Evolutionary conservation across 2,888 invertebrate species (phyloP), one percentile per base, ranked within the genome.

Genomic region (Meiosimyza decipiens): DNA sequence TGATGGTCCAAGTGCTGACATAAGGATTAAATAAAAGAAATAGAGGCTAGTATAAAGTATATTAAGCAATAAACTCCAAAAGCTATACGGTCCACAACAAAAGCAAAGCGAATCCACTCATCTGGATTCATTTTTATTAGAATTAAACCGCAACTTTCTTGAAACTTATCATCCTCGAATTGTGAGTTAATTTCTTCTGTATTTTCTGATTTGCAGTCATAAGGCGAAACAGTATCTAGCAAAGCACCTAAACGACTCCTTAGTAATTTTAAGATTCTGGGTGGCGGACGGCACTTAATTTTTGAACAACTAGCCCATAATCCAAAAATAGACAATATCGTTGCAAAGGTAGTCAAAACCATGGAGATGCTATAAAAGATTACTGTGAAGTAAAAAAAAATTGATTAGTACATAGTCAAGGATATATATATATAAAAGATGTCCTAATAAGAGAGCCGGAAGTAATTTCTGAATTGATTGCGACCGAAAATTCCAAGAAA

Each of bases 331-430:
- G 90, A 88, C 52, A 89, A 80, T 15, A 89, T 79, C 72, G 89
- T 82, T 1, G 89, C 88, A 18, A 89, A 77, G 16, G 81, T 88
- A n/a, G 89, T 87, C 81, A 90, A 82, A 73, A 89, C 86, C 62
- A 90, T 83, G 71, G 88, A 88, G 74, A 86, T 86, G 51, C 88
- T 88, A 82, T 89, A 90, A 79, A 90, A 89, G 70, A 88, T 82
- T 18, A 90, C 91, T 90, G 84, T 7, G 40, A 40, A 40, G 9
- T 40, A 40, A 9, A 40, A 40, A 40, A 9, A 40, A 40, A 9
- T 6, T 1, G 9, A 40, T 40, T 40, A 40, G 9, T 9, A 9
- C 40, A 40, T 9, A 40, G 1, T 40, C 40, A 40, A 40, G 1
- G 4, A 28, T 28, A 28, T 28, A 28, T 28, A 3, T 4, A 28